Evolutionary conservation across 2,888 invertebrate genomes (phyloP).

Genomic region (Hypselothyrea guttata): DNA sequence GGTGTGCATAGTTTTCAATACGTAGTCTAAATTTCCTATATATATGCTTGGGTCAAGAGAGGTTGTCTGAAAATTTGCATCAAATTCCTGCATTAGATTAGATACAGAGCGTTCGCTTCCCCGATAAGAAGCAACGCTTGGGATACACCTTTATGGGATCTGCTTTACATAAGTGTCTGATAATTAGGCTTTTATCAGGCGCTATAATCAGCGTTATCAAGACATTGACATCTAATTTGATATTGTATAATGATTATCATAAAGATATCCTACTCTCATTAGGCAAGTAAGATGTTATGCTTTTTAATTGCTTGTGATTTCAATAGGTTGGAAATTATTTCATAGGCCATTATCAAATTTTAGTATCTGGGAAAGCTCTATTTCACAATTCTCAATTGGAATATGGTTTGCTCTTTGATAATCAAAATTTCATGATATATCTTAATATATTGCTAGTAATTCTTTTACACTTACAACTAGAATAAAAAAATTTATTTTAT

Average conservation of each 20-base stretch:
- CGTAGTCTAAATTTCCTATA: neutral
- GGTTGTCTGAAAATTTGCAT: conserved; percentile 29
- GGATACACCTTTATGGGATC: conserved; percentile 7
- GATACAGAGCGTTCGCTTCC: conserved; percentile 1
- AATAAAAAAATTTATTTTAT: no score
- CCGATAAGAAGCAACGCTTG: no score
- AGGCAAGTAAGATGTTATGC: conserved; percentile 1
- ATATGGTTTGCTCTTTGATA: no score
- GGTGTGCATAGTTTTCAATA: conserved; percentile 24
- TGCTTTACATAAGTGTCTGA: conserved; percentile 14
- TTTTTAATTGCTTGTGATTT: neutral
- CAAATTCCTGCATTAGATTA: conserved; percentile 28
- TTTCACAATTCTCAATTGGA: no score
- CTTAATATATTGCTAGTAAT: no score
- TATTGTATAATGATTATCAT: conserved; percentile 15
- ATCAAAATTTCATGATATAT: no score
- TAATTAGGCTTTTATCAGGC: conserved; percentile 27
- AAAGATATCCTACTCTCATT: conserved; percentile 28
- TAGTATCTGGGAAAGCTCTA: no score
- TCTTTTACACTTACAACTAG: neutral
- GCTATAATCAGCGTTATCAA: conserved; percentile 26
- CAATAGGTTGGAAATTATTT: neutral
- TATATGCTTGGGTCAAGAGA: conserved; percentile 23
- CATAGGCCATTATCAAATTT: no score
- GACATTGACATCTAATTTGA: conserved; percentile 38